A percentile compares a stretch with the other conserved stretches of the same genome.
Evolutionary conservation across 2,113 vertebrate genomes (phyloP).

Genomic region (Ancistrus triradiatus): DNA sequence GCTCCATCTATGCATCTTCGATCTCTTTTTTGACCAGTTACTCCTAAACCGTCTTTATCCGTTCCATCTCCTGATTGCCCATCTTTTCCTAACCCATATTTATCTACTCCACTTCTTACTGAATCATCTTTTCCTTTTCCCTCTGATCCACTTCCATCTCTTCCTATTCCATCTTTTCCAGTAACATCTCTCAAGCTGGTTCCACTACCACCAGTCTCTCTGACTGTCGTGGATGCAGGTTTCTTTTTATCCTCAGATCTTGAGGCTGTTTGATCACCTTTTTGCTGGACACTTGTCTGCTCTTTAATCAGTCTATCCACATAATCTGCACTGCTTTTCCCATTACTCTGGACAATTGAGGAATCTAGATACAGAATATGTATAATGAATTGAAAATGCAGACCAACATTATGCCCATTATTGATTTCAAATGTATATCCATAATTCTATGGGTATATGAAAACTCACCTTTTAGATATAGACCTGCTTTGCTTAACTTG

Average conservation of each 20-base stretch:
- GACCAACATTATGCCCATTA: too few species aligned
- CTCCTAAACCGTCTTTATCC: too few species aligned
- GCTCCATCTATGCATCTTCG: too few species aligned
- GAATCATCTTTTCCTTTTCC: conserved; percentile 1
- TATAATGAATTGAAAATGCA: background rate
- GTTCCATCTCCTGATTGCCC: background rate
- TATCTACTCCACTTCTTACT: conserved; percentile 3
- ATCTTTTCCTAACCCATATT: conserved; percentile 21
- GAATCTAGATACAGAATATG: conserved; percentile 35
- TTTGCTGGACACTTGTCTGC: conserved; percentile 40
- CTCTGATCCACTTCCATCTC: conserved; percentile 15
- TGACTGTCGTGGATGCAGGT: conserved; percentile 14
- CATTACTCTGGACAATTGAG: conserved; percentile 42
- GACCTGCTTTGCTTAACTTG: conserved; percentile 71
- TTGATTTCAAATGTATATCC: too few species aligned
- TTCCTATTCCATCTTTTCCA: conserved; percentile 7
- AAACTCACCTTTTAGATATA: conserved; percentile 75
- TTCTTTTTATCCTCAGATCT: conserved; percentile 2
- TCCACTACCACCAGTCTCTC: background rate
- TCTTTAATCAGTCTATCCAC: conserved; percentile 32
- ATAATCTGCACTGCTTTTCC: conserved; percentile 23
- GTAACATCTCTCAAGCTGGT: conserved; percentile 28
- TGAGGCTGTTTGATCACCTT: conserved; percentile 20
- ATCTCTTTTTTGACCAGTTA: too few species aligned
- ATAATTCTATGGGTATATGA: background rate